Evolutionary conservation across 2,797 vertebrate genomes (phyloP), one percentile per base, ranked within the genome.

Genomic region (Rhincodon typus): DNA sequence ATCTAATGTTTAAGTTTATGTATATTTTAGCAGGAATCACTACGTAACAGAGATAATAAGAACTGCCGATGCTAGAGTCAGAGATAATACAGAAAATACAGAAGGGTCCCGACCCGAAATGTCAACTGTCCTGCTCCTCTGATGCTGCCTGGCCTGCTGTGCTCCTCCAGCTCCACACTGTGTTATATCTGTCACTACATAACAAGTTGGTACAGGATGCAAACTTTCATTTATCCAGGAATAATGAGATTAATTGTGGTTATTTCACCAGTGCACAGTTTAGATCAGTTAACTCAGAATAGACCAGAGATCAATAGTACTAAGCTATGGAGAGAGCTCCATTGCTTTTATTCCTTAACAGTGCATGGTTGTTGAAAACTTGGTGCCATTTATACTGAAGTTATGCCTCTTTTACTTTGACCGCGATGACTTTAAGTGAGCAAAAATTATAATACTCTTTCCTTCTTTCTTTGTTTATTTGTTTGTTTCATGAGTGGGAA

Each of bases 381-480:
- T 74, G 42, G 34, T 94, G 46, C 27, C 46, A 72, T 74, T 50
- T 74, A 0, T 94, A 94, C 38, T 53, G 69, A 50, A 5, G 42
- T 94, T 34, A 27, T 50, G 27, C 53, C 27, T 74, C 17, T 84
- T 72, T 94, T 30, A 53, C 12, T 94, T 94, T 50, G 42, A 53
- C 5, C 19, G 27, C 25, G 50, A 15, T 70, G 70, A 53, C 94
- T 74, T 94, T 94, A 74, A 50, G 23, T 74, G 25, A 72, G 27
- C 70, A 77, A 25, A 7, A 77, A 15, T 46, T 94, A 46, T 46
- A 77, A 95, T 74, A 30, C 27, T 30, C 46, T 6, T 57, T 95
- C 94, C 57, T 23, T 12, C 17, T 42, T 66, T 90, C 87, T 72
- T 74, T 53, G 70, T 95, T 95, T 74, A 95, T n/a, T n/a, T n/a